Percentiles rank a stretch among this genome's conserved stretches.
Evolutionary conservation across 2,797 vertebrate genomes (phyloP).

Genomic region (Mormyrus hasselquistii): DNA sequence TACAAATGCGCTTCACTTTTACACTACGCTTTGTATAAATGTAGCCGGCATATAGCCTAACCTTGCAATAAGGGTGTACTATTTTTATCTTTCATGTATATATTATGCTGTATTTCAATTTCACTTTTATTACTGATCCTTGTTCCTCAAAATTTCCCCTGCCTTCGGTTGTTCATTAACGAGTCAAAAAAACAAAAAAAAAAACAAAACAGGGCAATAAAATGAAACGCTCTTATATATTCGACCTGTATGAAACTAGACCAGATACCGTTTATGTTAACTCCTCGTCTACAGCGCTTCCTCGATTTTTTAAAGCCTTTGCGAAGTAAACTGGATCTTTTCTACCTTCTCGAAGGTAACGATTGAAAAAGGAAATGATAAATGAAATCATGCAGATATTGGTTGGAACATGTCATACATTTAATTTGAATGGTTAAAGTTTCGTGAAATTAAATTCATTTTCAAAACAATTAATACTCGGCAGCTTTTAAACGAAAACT

Average conservation of each 20-base stretch:
- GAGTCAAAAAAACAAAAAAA: background rate
- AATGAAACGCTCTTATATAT: background rate
- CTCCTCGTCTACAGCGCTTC: background rate
- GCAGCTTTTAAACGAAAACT: background rate
- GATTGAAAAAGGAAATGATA: background rate
- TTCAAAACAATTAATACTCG: background rate
- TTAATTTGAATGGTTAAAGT: background rate
- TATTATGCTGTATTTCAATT: background rate
- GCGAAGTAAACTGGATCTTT: background rate
- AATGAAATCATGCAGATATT: background rate
- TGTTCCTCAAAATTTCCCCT: slow-evolving; percentile 14
- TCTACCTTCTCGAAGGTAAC: background rate
- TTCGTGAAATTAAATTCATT: background rate
- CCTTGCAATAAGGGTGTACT: background rate
- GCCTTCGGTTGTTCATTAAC: slow-evolving; percentile 64
- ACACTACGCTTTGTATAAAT: background rate
- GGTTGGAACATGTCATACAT: background rate
- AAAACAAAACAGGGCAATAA: background rate
- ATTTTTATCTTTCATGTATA: background rate
- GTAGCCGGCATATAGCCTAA: background rate
- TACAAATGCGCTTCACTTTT: background rate
- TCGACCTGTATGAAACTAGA: background rate
- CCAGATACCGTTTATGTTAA: background rate
- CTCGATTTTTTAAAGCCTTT: background rate
- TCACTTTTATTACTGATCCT: background rate